phyloP scores from a whole-genome alignment of 1,140 invertebrate species.

The Hestina assimilis region DNA sequence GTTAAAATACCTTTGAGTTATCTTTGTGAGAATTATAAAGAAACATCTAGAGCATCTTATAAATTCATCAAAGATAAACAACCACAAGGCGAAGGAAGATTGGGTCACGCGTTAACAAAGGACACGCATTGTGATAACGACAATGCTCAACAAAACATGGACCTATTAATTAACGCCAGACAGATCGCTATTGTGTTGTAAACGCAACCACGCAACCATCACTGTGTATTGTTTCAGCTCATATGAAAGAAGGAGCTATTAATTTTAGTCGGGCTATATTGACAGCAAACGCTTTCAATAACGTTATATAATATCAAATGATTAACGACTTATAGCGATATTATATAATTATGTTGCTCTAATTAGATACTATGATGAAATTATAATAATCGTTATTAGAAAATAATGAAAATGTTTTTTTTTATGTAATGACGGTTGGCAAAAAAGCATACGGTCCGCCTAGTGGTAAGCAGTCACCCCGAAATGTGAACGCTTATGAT shows the following conservation, averaged over 20 bases:
- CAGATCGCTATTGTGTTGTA: conserved; percentile 15
- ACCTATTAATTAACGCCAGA: conserved; percentile 14
- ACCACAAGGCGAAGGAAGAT: conserved; percentile 3
- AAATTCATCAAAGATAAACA: not conserved
- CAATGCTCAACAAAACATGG: conserved; percentile 6
- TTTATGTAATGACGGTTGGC: no score
- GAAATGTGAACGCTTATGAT: no score
- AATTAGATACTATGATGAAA: no score
- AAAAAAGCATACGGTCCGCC: no score
- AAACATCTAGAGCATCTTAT: not conserved
- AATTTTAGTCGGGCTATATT: not conserved
- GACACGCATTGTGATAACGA: conserved; percentile 8
- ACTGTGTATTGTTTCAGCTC: conserved; percentile 2
- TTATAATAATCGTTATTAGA: no score
- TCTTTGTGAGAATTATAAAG: no score
- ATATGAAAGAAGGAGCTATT: not conserved
- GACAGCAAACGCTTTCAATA: not conserved
- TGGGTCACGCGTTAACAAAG: conserved; percentile 8
- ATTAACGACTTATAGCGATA: no score
- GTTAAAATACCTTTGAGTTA: no score
- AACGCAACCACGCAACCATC: conserved; percentile 3
- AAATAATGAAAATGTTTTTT: no score
- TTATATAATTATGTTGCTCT: no score
- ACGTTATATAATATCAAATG: no score
- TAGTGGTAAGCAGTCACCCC: no score